Evolutionary conservation across 2,113 vertebrate genomes (phyloP), one percentile per base, ranked within the genome.

Genomic region (Tauraco erythrolophus): DNA sequence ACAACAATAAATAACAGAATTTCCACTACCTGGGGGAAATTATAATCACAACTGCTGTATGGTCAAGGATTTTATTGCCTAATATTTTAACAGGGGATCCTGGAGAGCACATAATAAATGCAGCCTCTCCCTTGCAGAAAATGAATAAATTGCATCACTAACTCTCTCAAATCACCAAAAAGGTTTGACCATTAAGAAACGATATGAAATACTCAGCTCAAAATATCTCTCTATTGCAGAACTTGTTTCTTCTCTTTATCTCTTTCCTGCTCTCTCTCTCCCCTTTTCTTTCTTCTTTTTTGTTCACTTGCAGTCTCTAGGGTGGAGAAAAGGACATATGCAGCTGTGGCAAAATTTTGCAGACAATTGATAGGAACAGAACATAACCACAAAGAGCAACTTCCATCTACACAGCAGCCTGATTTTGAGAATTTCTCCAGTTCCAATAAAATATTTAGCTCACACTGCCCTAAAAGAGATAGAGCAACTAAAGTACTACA

Each of bases 11-110:
- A 96, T 97, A 86, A 88, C 27, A 57, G 65, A 78, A 37, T 93
- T 96, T 86, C 60, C 76, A 66, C 95, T 96, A 91, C 96, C 96
- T 95, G 81, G 43, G 94, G 96, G 92, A 97, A 97, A 94, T 97
- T 94, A 97, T 90, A 97, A 92, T 62, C 7, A 11, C 94, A 88
- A 80, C 78, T 80, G 74, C 66, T 58, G 88, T 77, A 93, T 68
- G 95, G 88, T 76, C 93, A 93, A 85, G 64, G 58, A 86, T 77
- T 96, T 97, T 97, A 97, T 97, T 97, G 71, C 82, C 90, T 92
- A 97, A 95, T 97, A 97, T 96, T 97, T 97, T 97, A 94, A 84
- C 71, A 86, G 48, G 24, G 58, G 64, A 97, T 93, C 82, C 75
- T 86, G 75, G 84, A 96, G 48, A 94, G 57, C 31, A 89, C 60